Base-by-base conservation (phyloP, 2,888 invertebrate genomes). In the Scotopteryx bipunctaria region DNA sequence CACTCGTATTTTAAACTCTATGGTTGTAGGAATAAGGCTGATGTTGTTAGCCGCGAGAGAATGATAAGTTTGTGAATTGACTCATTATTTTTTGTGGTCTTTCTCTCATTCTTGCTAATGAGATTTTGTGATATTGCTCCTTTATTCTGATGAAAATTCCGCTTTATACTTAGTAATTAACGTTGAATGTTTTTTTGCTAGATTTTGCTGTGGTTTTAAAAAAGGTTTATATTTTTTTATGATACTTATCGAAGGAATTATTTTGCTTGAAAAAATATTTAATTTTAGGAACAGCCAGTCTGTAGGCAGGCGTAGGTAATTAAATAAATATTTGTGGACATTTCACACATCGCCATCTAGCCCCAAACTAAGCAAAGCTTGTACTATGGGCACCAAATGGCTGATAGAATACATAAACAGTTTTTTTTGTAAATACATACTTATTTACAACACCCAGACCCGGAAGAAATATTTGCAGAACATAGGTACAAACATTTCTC, bases 1-100 rank as follows among this genome's bases (percentile, higher is more conserved):
- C 9, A 42, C 0, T 2, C 5, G 5, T 50, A 50, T 38, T 9
- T 17, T 47, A 16, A 51, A 35, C 60, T 43, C 45, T 67, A 57
- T 33, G 0, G 0, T 0, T 0, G 0, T 0, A 0, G 2, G 0
- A 4, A 50, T 60, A 69, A 52, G 57, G 48, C 38, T 40, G 37
- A n/a, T 14, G 4, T 42, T 11, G 8, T 15, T 40, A 14, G 19
- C 14, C 29, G 6, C 3, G 9, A n/a, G 13, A 21, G 36, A 31
- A 53, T 15, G 9, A 44, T 44, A 35, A 27, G 23, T 33, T 41
- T 57, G 65, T 61, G 48, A 51, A 60, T 73, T 64, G 71, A 68
- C 71, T 78, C 79, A 78, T 83, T 81, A 80, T 83, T 82, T 82
- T 81, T 81, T 79, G 81, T 77, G 70, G 74, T 67, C 70, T 62